Base-by-base conservation (phyloP, 2,797 vertebrate genomes). In the Pseudochaenichthys georgianus region DNA sequence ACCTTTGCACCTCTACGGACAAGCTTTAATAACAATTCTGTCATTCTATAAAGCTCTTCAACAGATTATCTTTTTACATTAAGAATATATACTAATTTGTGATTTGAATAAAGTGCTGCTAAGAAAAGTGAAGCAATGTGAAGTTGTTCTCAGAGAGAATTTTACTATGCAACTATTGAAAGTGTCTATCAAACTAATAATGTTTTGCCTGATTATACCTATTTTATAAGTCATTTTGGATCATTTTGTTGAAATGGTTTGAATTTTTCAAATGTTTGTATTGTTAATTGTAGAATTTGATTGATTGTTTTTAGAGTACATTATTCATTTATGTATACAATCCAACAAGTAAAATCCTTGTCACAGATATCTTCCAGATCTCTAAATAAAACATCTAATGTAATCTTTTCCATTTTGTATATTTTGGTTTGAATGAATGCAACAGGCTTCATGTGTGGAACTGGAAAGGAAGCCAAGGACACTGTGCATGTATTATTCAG, bases 131-230 rank as follows among this genome's bases (percentile, higher is more conserved):
- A 38, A 81, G 60, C 57, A 78, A 68, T 53, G 73, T 63, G 12
- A 75, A 62, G 4, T 46, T 1, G 31, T 70, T 78, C 59, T 83
- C 64, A 77, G 57, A 80, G 60, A 70, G 50, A 65, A 71, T 64
- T 62, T 59, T 43, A 54, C 41, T 88, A 87, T 91, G 82, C 82
- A 90, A 87, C 71, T 10, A 67, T 2, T 67, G 19, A 46, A 1
- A 63, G 15, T 51, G 23, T 60, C 2, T 43, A 13, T n/a, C 15
- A 21, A 80, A 64, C 8, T 55, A 38, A 13, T 59, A 28, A 60
- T 58, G 19, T 73, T 75, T 70, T 85, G 31, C 75, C 77, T 70
- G 46, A 77, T 58, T 1, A 46, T 62, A 58, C 61, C 43, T 72
- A 28, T 75, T 87, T 69, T 83, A 64, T 48, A 77, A 67, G 47